Base-by-base conservation (phyloP, 2,113 vertebrate species). In the Stegostoma tigrinum region DNA sequence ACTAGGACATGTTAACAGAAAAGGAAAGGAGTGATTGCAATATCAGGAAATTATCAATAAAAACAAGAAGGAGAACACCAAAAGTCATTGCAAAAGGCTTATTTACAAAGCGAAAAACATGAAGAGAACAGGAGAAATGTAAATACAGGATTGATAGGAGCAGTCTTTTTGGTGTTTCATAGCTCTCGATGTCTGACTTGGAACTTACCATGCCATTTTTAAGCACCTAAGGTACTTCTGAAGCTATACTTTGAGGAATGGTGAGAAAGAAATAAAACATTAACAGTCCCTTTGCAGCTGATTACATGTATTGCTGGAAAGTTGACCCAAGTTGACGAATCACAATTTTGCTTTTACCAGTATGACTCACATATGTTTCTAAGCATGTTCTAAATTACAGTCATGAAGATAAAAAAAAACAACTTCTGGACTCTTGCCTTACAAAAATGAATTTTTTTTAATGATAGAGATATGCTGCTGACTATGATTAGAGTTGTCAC, bases 251-350 rank as follows among this genome's bases (percentile, higher is more conserved):
- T 89, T 27, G 12, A 27, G 86, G 27, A 89, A 67, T 75, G 95
- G 91, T 75, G 95, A 52, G 68, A 95, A 91, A 96, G 94, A 96
- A 95, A 95, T 96, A 85, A 96, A 96, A 96, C 83, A 94, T 96
- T 89, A 94, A 12, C 95, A 95, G 21, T 96, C 96, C 55, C 70
- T 96, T 96, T 95, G 95, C 52, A 14, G 61, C 70, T 17, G 52
- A 96, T 94, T 87, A 45, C 55, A 83, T 96, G 30, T 95, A 96
- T 95, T 75, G 21, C 96, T 96, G 23, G 48, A 87, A 96, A 95
- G 86, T 67, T 70, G 96, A 96, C 96, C 96, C 95, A 90, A 21
- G 96, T 67, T 42, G 93, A 61, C 34, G 48, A 48, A 2, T 52
- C 86, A 55, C 24, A 78, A n/a, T 78, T 78, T 78, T 78, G 72